phyloP scores from a whole-genome alignment of 2,113 vertebrate genomes.

The Aphyosemion australe region DNA sequence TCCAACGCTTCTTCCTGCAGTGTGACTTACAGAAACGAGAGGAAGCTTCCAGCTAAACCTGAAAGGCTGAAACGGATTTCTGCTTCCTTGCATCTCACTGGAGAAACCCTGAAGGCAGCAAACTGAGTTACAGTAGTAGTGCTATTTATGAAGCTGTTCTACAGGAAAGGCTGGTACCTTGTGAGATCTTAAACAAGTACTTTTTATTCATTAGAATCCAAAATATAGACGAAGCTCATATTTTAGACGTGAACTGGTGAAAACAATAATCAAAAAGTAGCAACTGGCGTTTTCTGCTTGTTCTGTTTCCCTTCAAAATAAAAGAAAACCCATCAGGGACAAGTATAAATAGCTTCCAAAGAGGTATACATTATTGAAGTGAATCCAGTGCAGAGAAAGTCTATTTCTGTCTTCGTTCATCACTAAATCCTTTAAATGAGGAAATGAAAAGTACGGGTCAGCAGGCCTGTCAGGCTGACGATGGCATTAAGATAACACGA shows the following conservation, averaged over 20 bases:
- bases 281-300: constrained; percentile 19
- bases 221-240: not conserved
- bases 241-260: constrained; percentile 13
- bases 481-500: constrained; percentile 38
- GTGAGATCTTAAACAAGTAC: not conserved
- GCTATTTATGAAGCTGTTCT: constrained; percentile 2
- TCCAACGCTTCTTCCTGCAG: constrained; percentile 15
- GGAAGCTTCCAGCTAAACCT: constrained; percentile 11
- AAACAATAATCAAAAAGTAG: constrained; percentile 33
- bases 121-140: constrained; percentile 37
- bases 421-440: constrained; percentile 53
- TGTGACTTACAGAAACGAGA: constrained; percentile 32
- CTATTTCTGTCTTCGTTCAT: constrained; percentile 51
- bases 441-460: constrained; percentile 35
- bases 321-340: constrained; percentile 32
- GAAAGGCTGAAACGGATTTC: not conserved
- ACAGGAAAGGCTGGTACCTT: constrained; percentile 1
- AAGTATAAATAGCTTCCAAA: constrained; percentile 65
- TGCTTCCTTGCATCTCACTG: constrained; percentile 7
- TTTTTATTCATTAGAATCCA: no score
- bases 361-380: constrained; percentile 67
- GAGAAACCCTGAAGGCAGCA: constrained; percentile 17
- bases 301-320: constrained; percentile 15
- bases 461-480: constrained; percentile 41
- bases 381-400: constrained; percentile 48